phyloP scores from a whole-genome alignment of 1,140 invertebrate genomes.

The Bombus soroeensis region DNA sequence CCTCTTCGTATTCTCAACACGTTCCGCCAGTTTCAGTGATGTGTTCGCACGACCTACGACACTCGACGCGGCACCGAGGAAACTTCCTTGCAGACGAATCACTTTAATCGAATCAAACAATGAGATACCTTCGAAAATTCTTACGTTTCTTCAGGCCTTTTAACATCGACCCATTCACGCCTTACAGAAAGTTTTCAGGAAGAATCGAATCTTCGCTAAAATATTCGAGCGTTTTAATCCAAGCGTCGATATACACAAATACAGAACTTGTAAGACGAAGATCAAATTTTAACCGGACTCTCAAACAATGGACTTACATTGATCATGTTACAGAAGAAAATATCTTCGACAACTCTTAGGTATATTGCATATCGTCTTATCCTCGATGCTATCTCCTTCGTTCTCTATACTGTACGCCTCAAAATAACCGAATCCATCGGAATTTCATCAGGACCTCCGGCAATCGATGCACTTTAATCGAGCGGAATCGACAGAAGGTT shows the following conservation, averaged over 20 bases:
- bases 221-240: background rate
- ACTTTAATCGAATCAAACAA: background rate
- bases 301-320: too few species aligned
- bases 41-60: conserved; percentile 43
- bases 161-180: background rate
- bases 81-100: background rate
- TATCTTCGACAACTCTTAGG: background rate
- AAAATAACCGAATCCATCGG: background rate
- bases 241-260: background rate
- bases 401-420: background rate
- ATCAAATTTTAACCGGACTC: background rate
- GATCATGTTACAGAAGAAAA: background rate
- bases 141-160: background rate
- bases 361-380: background rate
- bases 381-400: background rate
- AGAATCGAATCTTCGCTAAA: background rate
- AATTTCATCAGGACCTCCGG: background rate
- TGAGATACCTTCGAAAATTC: too few species aligned
- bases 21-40: conserved; percentile 37
- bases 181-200: background rate
- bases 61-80: background rate
- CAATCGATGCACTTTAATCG: background rate
- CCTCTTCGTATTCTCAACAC: conserved; percentile 36
- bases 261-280: background rate
- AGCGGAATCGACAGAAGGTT: background rate